phyloP scores from a whole-genome alignment of 2,113 vertebrate species.

The Ibidorhyncha struthersii region DNA sequence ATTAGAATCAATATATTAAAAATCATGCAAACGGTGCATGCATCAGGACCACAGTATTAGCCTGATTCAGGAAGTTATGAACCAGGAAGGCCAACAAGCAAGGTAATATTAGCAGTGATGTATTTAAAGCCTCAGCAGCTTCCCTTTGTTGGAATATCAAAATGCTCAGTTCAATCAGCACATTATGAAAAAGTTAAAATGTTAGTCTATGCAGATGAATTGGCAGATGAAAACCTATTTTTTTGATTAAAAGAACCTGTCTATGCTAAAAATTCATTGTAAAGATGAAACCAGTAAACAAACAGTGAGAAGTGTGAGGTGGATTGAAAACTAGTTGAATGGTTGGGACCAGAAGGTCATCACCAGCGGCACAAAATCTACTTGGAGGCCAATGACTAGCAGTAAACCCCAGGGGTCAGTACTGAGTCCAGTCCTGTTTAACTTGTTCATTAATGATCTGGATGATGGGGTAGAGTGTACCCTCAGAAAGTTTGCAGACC shows the following conservation, averaged over 20 bases:
- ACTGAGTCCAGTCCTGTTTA: not conserved
- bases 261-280: not conserved
- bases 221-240: not conserved
- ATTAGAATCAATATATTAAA: not conserved
- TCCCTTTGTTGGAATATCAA: not conserved
- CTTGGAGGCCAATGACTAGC: not conserved
- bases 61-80: not conserved
- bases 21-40: not conserved
- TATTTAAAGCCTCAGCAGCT: not conserved
- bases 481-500: not conserved
- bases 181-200: not conserved
- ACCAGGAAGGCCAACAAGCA: not conserved
- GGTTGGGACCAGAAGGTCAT: not conserved
- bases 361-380: not conserved
- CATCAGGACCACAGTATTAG: not conserved
- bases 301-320: not conserved
- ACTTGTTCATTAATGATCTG: not conserved
- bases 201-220: slow-evolving; percentile 8
- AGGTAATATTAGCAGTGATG: not conserved
- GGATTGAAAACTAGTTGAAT: not conserved
- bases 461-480: not conserved
- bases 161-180: not conserved
- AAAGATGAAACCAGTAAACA: not conserved
- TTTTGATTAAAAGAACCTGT: not conserved
- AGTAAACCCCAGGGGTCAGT: not conserved